Base-by-base conservation (phyloP, 2,113 vertebrate genomes). In the Vulpes lagopus region DNA sequence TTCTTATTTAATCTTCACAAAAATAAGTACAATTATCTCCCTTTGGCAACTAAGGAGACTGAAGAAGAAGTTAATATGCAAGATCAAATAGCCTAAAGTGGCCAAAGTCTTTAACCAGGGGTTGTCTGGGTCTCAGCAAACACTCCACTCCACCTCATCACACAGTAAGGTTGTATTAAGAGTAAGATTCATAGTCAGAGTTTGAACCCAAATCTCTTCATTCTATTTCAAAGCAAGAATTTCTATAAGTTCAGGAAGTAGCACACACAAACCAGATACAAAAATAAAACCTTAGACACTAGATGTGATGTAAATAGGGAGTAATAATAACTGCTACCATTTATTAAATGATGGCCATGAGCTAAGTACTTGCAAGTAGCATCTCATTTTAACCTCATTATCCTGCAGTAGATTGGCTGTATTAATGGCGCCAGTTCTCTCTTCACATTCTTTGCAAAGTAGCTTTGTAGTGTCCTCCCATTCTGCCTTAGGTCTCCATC, bases 151-250 rank as follows among this genome's bases (percentile, higher is more conserved):
- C 8, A 84, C 38, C 69, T 32, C 17, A 11, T 22, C 17, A 88
- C 17, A 82, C 16, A 84, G 51, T 6, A 16, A 30, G 9, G 2
- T n/a, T 20, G 1, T 17, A 82, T 51, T 81, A 51, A 89, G 43
- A 91, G 32, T 43, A 51, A 8, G 2, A 19, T 79, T 92, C 60
- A 83, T 16, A 65, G 20, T 19, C n/a, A 59, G 62, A 17, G 38
- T 80, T 80, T 94, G 43, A 94, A 74, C 32, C 32, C 35, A 59
- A 94, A 87, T 67, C 35, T 32, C 67, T 51, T 49, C 51, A 55
- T 76, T 76, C 43, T 82, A 17, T 80, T 92, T 92, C 90, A 96
- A 94, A 96, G 79, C 35, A 92, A 90, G 32, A 85, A 83, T 79
- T 90, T 92, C 74, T 87, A 74, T 23, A 74, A 71, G 3, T n/a